Base-by-base conservation (phyloP, 2,113 vertebrate species). In the Phylloscopus trochiloides region DNA sequence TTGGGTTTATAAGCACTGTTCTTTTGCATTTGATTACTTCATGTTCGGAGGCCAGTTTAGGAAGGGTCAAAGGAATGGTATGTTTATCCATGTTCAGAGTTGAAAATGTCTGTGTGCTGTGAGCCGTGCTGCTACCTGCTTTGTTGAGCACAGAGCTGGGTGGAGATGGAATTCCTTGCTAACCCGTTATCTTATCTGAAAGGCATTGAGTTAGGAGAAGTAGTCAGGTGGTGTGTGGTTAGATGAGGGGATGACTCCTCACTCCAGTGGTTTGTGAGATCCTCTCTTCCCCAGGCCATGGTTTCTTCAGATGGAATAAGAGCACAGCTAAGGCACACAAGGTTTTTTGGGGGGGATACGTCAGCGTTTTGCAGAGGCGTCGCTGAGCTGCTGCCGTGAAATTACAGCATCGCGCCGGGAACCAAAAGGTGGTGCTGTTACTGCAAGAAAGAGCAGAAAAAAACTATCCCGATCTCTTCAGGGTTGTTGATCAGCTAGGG, bases 401-500 rank as follows among this genome's bases (percentile, higher is more conserved):
- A 74, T 20, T 38, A 11, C 19, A 59, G 59, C 62, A 17, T 40
- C 4, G 1, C 13, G 10, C 9, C 1, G 1, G 15, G 18, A 77
- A 32, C 95, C 98, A 71, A 90, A 68, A 98, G 98, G 85, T 96
- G 98, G 98, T 96, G 95, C 98, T 98, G 59, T 96, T 91, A 73
- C 88, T 73, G 63, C 84, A 81, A 83, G 78, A 55, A 90, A 63
- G 10, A 88, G 14, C 29, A 38, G 10, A 2, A 55, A 45, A 52
- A 70, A 2, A 32, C 36, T 2, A 18, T 75, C 16, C 8, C 2
- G 0, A 2, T 24, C 8, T 43, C 29, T 70, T 47, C 75, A 48
- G 45, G 3, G 2, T 9, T n/a, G 20, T 10, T 29, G 22, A 20
- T 15, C 48, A 42, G 24, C 29, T 17, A 16, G 13, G 20, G 65